These are phyloP conservation scores for Oreochromis mossambicus DNA, from an alignment of 2,797 vertebrate genomes.

Conservation along the genomic window DNA sequence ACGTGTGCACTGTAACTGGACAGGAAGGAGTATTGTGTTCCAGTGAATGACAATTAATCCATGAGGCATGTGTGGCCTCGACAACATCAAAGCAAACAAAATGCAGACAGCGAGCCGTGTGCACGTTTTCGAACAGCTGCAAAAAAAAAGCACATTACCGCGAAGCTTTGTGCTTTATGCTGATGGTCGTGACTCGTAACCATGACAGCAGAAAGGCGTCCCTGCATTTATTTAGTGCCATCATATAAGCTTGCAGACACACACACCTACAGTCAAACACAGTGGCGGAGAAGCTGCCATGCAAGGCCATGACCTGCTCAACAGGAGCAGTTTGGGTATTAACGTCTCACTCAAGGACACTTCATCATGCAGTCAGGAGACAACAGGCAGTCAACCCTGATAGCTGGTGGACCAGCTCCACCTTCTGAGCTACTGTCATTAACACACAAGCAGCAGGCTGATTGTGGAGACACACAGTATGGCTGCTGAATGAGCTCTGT, in stretches of 20 bases:
- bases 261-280: background rate
- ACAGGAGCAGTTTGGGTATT: slow-evolving; percentile 3
- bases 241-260: background rate
- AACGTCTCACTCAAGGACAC: slow-evolving; percentile 21
- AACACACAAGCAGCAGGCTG: background rate
- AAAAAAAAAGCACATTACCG: background rate
- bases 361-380: slow-evolving; percentile 21
- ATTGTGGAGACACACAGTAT: background rate
- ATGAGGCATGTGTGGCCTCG: background rate
- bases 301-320: slow-evolving; percentile 32
- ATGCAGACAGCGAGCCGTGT: background rate
- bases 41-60: background rate
- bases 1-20: background rate
- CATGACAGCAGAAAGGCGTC: background rate
- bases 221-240: background rate
- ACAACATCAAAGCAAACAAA: background rate
- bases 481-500: background rate
- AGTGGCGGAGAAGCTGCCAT: slow-evolving; percentile 29
- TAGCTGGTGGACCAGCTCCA: background rate
- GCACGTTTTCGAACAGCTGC: background rate
- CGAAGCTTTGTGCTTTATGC: background rate
- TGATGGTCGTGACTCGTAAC: slow-evolving; percentile 10
- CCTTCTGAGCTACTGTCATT: background rate
- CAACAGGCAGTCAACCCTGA: background rate
- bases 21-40: background rate